phyloP scores from a whole-genome alignment of 2,888 invertebrate species.

The Xiphydria camelus region DNA sequence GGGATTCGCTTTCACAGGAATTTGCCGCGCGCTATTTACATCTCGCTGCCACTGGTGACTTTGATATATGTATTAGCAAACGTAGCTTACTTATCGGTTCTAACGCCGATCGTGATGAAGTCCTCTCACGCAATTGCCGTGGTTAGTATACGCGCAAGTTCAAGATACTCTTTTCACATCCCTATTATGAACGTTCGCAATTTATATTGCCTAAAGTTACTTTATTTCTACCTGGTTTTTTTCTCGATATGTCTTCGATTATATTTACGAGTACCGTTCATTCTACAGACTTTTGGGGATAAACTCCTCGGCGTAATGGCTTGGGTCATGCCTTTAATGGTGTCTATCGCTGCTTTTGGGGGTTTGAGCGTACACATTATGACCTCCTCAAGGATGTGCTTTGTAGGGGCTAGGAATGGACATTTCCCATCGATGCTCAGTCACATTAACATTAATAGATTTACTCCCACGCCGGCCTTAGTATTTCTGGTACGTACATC shows the following conservation, averaged over 20 bases:
- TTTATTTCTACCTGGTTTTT: no score
- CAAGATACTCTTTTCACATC: background rate
- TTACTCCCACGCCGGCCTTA: slow-evolving; percentile 80
- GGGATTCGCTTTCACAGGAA: slow-evolving; percentile 63
- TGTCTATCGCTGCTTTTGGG: slow-evolving; percentile 90
- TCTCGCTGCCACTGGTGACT: slow-evolving; percentile 87
- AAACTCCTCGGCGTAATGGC: slow-evolving; percentile 73
- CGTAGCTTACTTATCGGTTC: slow-evolving; percentile 84
- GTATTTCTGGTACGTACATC: slow-evolving; percentile 73
- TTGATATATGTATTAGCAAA: slow-evolving; percentile 87
- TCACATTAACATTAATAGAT: slow-evolving; percentile 74
- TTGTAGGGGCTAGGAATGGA: slow-evolving; percentile 87
- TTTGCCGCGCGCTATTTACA: slow-evolving; percentile 88
- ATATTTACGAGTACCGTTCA: no score
- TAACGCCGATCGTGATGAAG: slow-evolving; percentile 80
- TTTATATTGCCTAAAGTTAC: no score
- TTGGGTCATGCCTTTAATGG: slow-evolving; percentile 87
- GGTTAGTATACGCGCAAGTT: slow-evolving; percentile 62
- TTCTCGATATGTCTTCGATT: no score
- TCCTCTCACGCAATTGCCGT: slow-evolving; percentile 95
- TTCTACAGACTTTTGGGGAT: slow-evolving; percentile 81
- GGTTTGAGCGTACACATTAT: slow-evolving; percentile 94
- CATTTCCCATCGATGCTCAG: slow-evolving; percentile 83
- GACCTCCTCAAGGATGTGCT: slow-evolving; percentile 91
- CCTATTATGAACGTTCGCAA: no score